Evolutionary conservation across 2,113 vertebrate genomes (phyloP).

Genomic region (Loxodonta africana): DNA sequence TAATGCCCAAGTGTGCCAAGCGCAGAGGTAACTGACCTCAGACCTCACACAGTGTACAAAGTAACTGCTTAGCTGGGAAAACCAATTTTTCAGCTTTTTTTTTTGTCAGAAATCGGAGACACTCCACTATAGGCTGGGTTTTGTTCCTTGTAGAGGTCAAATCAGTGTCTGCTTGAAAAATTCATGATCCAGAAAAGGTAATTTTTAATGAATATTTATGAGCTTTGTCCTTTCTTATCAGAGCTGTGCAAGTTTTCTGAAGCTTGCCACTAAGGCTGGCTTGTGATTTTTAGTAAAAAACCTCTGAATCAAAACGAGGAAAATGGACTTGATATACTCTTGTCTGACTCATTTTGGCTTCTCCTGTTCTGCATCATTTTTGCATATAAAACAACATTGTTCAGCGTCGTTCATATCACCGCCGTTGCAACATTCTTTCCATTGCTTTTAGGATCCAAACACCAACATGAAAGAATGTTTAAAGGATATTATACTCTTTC

Average conservation of each 20-base stretch:
- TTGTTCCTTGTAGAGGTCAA: constrained; percentile 89
- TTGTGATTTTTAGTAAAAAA: constrained; percentile 86
- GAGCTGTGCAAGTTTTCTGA: constrained; percentile 89
- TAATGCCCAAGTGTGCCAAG: constrained; percentile 78
- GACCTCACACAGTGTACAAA: constrained; percentile 81
- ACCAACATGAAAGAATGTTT: constrained; percentile 51
- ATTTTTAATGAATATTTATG: constrained; percentile 94
- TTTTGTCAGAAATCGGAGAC: constrained; percentile 84
- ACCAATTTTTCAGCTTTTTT: constrained; percentile 78
- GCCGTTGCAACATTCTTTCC: background rate
- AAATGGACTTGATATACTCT: constrained; percentile 82
- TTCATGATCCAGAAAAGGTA: constrained; percentile 92
- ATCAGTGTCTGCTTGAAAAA: constrained; percentile 90
- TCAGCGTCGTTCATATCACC: constrained; percentile 32
- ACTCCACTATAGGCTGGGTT: constrained; percentile 80
- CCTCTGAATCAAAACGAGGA: constrained; percentile 73
- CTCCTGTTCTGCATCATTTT: constrained; percentile 66
- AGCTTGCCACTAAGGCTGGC: constrained; percentile 87
- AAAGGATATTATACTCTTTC: constrained; percentile 66
- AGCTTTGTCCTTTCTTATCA: constrained; percentile 90
- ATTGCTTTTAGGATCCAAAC: background rate
- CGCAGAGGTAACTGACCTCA: constrained; percentile 83
- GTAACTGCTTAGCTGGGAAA: constrained; percentile 84
- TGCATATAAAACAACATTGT: constrained; percentile 68
- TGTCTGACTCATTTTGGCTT: constrained; percentile 75